Evolutionary conservation across 2,888 invertebrate genomes (phyloP).

Genomic region (Sesia bembeciformis): DNA sequence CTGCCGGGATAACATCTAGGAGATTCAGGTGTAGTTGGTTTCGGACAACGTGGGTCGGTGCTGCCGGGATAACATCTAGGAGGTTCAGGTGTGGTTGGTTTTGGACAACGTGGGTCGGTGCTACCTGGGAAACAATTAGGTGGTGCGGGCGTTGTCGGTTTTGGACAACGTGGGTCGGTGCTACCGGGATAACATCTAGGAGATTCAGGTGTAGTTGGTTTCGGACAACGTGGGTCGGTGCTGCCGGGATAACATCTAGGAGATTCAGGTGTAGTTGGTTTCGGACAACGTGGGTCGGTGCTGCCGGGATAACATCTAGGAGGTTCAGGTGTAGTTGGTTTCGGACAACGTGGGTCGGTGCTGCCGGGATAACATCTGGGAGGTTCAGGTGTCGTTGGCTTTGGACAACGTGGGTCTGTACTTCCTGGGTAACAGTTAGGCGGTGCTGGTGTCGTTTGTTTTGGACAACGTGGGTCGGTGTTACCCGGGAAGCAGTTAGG

Average conservation of each 20-base stretch:
- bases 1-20: conserved; percentile 25
- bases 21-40: conserved; percentile 6
- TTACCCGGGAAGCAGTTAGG: conserved; percentile 34
- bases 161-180: conserved; percentile 23
- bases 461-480: conserved; percentile 26
- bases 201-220: conserved; percentile 16
- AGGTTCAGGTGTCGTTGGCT: conserved; percentile 21
- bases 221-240: conserved; percentile 31
- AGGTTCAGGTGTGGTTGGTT: conserved; percentile 12
- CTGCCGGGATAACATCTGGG: conserved; percentile 23
- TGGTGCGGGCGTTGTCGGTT: conserved; percentile 20
- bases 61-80: conserved; percentile 26
- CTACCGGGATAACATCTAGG: conserved; percentile 23
- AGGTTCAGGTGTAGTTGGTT: conserved; percentile 20
- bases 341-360: conserved; percentile 28
- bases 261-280: conserved; percentile 21
- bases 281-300: conserved; percentile 24
- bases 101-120: conserved; percentile 21
- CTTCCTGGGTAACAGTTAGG: conserved; percentile 21
- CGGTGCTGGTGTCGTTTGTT: conserved; percentile 21
- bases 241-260: conserved; percentile 23
- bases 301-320: conserved; percentile 20
- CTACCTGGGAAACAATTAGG: conserved; percentile 39
- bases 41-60: conserved; percentile 20
- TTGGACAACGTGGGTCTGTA: conserved; percentile 24